Conservation (phyloP, 2,888 invertebrate species). For the Chrysolina oricalcia region DNA sequence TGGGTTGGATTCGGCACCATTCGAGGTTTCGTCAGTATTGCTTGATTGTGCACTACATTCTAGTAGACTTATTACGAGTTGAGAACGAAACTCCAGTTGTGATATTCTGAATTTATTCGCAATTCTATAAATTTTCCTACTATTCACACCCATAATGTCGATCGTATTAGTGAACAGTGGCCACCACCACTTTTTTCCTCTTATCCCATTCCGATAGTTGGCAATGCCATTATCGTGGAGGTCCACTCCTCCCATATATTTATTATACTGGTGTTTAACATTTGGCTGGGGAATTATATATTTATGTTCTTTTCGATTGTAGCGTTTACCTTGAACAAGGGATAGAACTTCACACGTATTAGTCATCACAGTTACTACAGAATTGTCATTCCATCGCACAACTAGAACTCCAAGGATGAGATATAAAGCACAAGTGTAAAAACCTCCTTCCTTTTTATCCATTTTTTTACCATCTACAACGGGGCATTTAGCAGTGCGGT, state of each 20-base stretch:
- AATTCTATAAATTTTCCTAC: too few relatives aligned
- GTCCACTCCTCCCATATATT: too few relatives aligned
- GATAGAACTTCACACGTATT: conserved; percentile 27
- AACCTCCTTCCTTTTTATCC: conserved; percentile 22
- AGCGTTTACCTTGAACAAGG: conserved; percentile 30
- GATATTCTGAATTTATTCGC: too few relatives aligned
- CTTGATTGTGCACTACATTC: conserved; percentile 23
- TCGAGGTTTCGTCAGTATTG: conserved; percentile 23
- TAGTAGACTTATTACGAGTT: conserved; percentile 25
- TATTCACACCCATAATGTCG: conserved; percentile 9
- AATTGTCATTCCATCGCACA: too few relatives aligned
- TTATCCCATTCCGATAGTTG: conserved; percentile 24
- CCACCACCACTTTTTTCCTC: conserved; percentile 17
- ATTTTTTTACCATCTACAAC: conserved; percentile 32
- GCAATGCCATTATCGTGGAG: too few relatives aligned
- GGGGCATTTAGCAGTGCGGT: too few relatives aligned
- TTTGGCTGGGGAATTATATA: too few relatives aligned
- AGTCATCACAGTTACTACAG: conserved; percentile 41
- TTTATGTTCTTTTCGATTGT: too few relatives aligned
- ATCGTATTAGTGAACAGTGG: conserved; percentile 7
- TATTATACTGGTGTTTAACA: too few relatives aligned
- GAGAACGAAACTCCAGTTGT: too few relatives aligned
- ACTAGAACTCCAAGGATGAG: too few relatives aligned
- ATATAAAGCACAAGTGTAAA: too few relatives aligned
- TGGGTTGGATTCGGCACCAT: conserved; percentile 26